Conservation (phyloP, 2,888 invertebrate genomes). For the Agonopterix alstromeriana region DNA sequence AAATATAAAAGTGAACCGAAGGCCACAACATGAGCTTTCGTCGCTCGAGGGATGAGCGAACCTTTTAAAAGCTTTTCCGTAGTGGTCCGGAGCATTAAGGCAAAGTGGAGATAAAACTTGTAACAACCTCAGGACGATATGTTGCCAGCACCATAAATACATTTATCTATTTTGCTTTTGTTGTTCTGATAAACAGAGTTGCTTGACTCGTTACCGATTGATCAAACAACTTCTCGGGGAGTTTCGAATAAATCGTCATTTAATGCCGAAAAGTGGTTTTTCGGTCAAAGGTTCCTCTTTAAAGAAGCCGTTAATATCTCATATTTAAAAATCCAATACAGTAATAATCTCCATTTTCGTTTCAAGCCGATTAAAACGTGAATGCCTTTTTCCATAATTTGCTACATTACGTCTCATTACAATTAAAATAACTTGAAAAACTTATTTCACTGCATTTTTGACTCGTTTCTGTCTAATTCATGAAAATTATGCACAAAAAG, state of each 20-base stretch:
- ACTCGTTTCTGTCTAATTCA: constrained; percentile 13
- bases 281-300: too few relatives aligned
- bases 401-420: background rate
- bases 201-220: constrained; percentile 52
- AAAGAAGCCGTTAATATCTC: too few relatives aligned
- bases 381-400: background rate
- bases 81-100: constrained; percentile 53
- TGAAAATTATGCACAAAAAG: constrained; percentile 3
- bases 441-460: background rate
- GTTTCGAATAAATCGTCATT: too few relatives aligned
- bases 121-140: constrained; percentile 51
- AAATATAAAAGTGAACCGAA: background rate
- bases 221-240: background rate
- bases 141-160: constrained; percentile 57
- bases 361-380: background rate
- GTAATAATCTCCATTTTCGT: too few relatives aligned
- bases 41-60: constrained; percentile 52
- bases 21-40: constrained; percentile 27
- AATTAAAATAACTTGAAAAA: background rate
- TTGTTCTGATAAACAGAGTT: constrained; percentile 54
- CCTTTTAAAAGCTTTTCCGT: constrained; percentile 65
- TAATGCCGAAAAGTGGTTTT: too few relatives aligned
- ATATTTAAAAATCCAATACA: too few relatives aligned
- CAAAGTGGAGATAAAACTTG: constrained; percentile 55
- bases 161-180: constrained; percentile 63